Evolutionary conservation across 2,113 vertebrate genomes (phyloP).

Genomic region (Lepidothrix coronata): DNA sequence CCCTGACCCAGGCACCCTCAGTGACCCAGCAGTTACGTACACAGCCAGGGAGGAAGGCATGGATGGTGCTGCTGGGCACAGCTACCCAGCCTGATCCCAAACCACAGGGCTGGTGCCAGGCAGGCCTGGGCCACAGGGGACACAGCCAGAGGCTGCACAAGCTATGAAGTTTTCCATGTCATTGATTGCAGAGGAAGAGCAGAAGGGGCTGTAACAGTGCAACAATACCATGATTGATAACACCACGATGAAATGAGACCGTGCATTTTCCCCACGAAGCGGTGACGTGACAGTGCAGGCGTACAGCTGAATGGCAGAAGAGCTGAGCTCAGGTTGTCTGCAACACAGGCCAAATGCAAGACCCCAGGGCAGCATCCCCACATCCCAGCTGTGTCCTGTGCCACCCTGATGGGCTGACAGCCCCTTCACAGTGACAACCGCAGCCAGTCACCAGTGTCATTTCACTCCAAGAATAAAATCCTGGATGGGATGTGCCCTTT

Average conservation of each 20-base stretch:
- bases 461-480: neutral
- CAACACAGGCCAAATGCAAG: neutral
- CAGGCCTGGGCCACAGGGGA: neutral
- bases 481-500: neutral
- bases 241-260: neutral
- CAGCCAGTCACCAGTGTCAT: neutral
- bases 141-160: neutral
- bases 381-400: neutral
- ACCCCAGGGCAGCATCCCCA: neutral
- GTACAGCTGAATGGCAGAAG: neutral
- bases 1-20: neutral
- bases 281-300: neutral
- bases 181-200: neutral
- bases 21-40: neutral
- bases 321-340: neutral
- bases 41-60: neutral
- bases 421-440: neutral
- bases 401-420: accelerated
- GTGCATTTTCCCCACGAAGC: neutral
- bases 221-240: neutral
- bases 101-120: neutral
- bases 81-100: neutral
- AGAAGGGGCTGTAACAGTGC: neutral
- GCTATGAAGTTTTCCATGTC: neutral
- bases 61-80: neutral